A percentile compares a stretch with the other conserved stretches of the same genome.
phyloP scores from a whole-genome alignment of 2,113 vertebrate species.

The Ailuropoda melanoleuca region DNA sequence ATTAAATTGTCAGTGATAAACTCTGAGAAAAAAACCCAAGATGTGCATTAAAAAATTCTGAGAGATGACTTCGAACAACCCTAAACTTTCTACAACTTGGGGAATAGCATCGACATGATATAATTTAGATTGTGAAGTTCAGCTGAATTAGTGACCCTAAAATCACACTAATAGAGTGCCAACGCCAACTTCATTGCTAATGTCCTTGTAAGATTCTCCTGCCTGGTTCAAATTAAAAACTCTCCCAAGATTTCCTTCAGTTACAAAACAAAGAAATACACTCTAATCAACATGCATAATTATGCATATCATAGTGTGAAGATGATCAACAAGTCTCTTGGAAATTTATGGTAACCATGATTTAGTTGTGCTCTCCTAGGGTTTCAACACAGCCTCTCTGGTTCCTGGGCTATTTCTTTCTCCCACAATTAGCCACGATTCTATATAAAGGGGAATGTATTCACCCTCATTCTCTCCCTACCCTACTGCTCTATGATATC shows the following conservation, averaged over 20 bases:
- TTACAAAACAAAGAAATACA: slow-evolving; percentile 52
- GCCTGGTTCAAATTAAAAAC: background rate
- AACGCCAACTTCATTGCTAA: background rate
- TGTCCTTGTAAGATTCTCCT: background rate
- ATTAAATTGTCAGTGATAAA: slow-evolving; percentile 26
- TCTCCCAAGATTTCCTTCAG: slow-evolving; percentile 35
- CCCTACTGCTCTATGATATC: background rate
- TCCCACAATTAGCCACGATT: background rate
- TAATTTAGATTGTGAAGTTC: background rate
- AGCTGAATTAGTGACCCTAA: background rate
- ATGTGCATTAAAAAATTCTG: background rate
- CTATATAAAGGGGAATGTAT: background rate
- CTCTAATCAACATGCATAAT: slow-evolving; percentile 13
- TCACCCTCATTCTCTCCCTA: background rate
- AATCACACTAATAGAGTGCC: background rate
- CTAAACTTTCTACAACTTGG: background rate
- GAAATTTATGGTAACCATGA: background rate
- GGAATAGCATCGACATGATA: background rate
- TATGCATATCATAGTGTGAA: background rate
- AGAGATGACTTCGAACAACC: background rate
- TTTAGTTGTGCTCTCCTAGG: background rate
- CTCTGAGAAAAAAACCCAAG: background rate
- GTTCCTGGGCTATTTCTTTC: background rate
- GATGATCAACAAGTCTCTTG: slow-evolving; percentile 32
- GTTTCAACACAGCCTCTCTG: background rate